Evolutionary conservation across 2,113 vertebrate species (phyloP).

Genomic region (Psammodynastes pulverulentus): DNA sequence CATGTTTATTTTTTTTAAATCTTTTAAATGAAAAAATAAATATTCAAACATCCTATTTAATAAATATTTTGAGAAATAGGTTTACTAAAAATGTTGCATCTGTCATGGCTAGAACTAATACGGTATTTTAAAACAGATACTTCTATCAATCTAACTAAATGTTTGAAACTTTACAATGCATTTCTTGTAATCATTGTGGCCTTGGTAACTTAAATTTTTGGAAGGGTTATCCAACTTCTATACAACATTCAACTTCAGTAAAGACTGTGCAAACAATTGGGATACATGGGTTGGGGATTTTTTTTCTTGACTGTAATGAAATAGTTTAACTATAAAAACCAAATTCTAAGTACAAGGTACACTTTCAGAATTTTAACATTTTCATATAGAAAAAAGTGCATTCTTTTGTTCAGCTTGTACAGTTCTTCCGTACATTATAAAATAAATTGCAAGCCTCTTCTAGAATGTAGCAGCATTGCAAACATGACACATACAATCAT

Average conservation of each 20-base stretch:
- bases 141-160: constrained; percentile 46
- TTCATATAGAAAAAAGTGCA: constrained; percentile 70
- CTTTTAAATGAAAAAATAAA: background rate
- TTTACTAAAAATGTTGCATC: constrained; percentile 36
- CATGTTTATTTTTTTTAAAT: background rate
- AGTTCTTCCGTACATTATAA: constrained; percentile 69
- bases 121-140: constrained; percentile 29
- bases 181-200: constrained; percentile 51
- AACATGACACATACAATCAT: constrained; percentile 72
- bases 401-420: constrained; percentile 68
- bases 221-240: constrained; percentile 22
- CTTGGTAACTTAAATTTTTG: constrained; percentile 42
- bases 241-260: constrained; percentile 29
- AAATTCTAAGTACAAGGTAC: constrained; percentile 57
- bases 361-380: constrained; percentile 67
- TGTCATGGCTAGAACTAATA: constrained; percentile 17
- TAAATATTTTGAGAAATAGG: constrained; percentile 67
- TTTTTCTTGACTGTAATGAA: constrained; percentile 48
- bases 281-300: constrained; percentile 50
- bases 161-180: constrained; percentile 50
- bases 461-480: constrained; percentile 72
- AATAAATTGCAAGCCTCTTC: constrained; percentile 68
- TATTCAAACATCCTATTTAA: constrained; percentile 1
- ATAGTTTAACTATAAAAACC: constrained; percentile 60
- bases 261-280: constrained; percentile 50